Conservation (phyloP, 2,113 vertebrate genomes). For the Scolopax mira region DNA sequence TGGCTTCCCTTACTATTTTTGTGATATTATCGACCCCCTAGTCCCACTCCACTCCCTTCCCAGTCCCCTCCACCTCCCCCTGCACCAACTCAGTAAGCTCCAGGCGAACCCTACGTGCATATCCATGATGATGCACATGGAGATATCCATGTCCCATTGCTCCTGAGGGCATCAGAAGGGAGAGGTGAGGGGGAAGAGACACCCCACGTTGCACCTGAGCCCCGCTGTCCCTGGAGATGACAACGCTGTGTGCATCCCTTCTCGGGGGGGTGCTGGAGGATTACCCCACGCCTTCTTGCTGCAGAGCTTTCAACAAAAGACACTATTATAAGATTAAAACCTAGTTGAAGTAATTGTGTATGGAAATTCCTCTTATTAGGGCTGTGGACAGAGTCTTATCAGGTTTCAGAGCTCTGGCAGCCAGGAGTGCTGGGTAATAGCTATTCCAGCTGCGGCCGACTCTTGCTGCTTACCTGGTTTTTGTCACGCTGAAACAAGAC, state of each 20-base stretch:
- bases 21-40: background rate
- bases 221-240: background rate
- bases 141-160: background rate
- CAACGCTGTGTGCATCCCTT: background rate
- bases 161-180: background rate
- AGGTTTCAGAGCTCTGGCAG: background rate
- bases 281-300: background rate
- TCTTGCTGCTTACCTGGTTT: background rate
- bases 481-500: background rate
- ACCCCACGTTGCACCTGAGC: background rate
- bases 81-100: background rate
- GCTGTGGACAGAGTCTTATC: background rate
- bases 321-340: background rate
- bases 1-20: background rate
- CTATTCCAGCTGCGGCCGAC: background rate
- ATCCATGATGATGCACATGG: too few species aligned
- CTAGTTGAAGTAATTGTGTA: background rate
- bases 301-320: background rate
- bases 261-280: background rate
- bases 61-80: background rate
- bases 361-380: background rate
- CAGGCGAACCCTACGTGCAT: fast-evolving
- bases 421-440: background rate
- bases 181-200: background rate
- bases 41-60: background rate